A percentile compares a stretch with the other conserved stretches of the same genome.
Evolutionary conservation across 2,113 vertebrate species (phyloP).

Genomic region (Archilochus colubris): DNA sequence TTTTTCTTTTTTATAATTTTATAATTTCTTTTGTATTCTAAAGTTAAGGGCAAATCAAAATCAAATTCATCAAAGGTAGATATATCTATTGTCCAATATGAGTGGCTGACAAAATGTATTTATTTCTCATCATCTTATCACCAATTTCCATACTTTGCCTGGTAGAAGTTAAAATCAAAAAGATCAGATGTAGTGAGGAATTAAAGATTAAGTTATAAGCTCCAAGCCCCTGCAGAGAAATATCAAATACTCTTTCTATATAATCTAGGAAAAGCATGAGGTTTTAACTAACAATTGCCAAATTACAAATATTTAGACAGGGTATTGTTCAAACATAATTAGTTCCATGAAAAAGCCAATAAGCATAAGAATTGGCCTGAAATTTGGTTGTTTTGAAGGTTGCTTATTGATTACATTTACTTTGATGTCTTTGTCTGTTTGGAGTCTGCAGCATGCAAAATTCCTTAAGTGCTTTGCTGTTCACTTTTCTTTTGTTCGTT

Average conservation of each 20-base stretch:
- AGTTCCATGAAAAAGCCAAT: background rate
- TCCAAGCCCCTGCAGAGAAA: background rate
- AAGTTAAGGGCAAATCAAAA: background rate
- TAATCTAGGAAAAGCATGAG: background rate
- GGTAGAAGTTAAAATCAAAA: background rate
- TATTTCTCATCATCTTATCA: background rate
- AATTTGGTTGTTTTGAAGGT: background rate
- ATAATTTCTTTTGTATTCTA: background rate
- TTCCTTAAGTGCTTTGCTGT: background rate
- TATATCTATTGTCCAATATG: background rate
- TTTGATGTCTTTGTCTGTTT: background rate
- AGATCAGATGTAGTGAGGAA: background rate
- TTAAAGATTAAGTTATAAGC: background rate
- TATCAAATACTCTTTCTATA: background rate
- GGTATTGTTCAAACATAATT: background rate
- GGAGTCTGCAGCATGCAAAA: background rate
- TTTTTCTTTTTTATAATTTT: background rate
- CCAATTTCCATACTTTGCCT: background rate
- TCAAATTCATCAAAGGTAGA: background rate
- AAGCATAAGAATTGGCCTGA: background rate
- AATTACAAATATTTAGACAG: background rate
- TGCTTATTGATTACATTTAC: background rate
- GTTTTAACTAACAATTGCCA: background rate
- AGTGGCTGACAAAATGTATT: background rate
- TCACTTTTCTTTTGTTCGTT: background rate